Conservation (phyloP, 2,113 vertebrate genomes). For the Mus spicilegus region DNA sequence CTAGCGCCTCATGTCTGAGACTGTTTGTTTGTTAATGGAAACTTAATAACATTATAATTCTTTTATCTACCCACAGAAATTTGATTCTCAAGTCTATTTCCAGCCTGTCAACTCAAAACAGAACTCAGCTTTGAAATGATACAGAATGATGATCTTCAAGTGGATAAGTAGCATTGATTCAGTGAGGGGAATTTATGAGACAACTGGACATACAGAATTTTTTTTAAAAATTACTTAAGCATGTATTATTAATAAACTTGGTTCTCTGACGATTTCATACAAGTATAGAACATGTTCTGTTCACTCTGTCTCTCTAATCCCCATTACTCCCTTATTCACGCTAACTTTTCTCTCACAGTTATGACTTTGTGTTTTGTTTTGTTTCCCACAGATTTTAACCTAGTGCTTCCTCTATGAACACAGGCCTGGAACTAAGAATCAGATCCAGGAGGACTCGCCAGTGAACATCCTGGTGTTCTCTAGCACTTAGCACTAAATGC, state of each 20-base stretch:
- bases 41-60: slow-evolving; percentile 61
- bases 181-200: neutral
- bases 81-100: slow-evolving; percentile 62
- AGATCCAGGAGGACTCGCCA: too few species aligned
- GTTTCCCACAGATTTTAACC: neutral
- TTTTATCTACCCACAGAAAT: slow-evolving; percentile 51
- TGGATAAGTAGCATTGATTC: slow-evolving; percentile 37
- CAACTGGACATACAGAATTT: neutral
- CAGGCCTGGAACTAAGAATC: neutral
- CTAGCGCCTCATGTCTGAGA: slow-evolving; percentile 9
- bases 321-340: too few species aligned
- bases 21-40: slow-evolving; percentile 58
- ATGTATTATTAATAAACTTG: neutral
- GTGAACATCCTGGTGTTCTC: too few species aligned
- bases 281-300: too few species aligned
- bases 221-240: neutral
- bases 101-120: slow-evolving; percentile 53
- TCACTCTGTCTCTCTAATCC: too few species aligned
- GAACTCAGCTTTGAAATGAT: slow-evolving; percentile 55
- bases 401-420: neutral
- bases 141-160: neutral
- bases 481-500: too few species aligned
- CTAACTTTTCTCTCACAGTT: neutral
- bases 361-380: neutral
- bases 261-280: neutral